Evolutionary conservation across 2,797 vertebrate genomes (phyloP).

Genomic region (Sebastes nivosus): DNA sequence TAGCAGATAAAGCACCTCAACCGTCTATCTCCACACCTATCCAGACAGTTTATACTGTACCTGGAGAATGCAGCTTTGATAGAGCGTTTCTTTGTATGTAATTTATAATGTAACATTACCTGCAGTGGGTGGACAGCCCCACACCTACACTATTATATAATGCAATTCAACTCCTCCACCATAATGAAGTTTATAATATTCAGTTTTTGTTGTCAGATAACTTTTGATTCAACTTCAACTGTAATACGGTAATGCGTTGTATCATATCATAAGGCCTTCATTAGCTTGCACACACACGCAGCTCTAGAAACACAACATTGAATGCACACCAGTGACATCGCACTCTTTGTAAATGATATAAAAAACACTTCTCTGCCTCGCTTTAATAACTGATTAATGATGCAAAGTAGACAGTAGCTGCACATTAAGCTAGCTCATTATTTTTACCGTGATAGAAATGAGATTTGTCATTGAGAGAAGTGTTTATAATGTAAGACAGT

Average conservation of each 20-base stretch:
- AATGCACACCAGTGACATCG: background rate
- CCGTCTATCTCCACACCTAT: background rate
- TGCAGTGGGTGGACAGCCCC: background rate
- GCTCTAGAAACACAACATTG: background rate
- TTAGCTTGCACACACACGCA: background rate
- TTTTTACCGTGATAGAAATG: conserved; percentile 15
- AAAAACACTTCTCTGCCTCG: background rate
- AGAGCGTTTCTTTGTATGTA: background rate
- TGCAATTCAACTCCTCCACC: background rate
- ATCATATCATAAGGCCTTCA: background rate
- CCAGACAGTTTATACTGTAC: background rate
- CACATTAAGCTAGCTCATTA: conserved; percentile 15
- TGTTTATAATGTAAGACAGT: background rate
- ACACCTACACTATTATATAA: background rate
- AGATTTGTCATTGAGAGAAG: conserved; percentile 32
- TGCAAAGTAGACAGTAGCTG: background rate
- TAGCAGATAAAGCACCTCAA: background rate
- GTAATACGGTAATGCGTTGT: background rate
- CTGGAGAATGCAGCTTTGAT: background rate
- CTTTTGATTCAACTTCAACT: background rate
- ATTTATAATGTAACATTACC: background rate
- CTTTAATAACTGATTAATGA: conserved; percentile 22
- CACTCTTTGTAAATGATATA: background rate
- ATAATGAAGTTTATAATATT: background rate
- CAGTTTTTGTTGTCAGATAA: background rate